phyloP scores from a whole-genome alignment of 2,797 vertebrate genomes.

The Coilia nasus region DNA sequence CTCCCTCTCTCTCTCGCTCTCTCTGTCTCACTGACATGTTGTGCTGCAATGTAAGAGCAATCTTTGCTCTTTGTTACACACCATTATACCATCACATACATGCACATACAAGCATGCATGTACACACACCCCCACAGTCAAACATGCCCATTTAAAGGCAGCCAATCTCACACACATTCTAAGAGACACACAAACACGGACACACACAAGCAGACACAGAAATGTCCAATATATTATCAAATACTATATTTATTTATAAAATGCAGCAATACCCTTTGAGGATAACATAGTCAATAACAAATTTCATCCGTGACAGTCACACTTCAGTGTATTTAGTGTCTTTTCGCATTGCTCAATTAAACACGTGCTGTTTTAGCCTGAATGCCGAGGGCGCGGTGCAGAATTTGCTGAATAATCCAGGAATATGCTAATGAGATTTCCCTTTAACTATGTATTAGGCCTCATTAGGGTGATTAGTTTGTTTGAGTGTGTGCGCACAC shows the following conservation, averaged over 20 bases:
- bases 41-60: too few species aligned
- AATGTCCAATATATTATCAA: background rate
- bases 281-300: background rate
- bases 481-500: background rate
- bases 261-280: background rate
- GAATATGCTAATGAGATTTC: background rate
- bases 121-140: background rate
- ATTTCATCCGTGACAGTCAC: background rate
- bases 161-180: background rate
- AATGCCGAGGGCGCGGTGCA: background rate
- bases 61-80: background rate
- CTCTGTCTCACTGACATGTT: too few species aligned
- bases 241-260: background rate
- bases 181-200: too few species aligned
- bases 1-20: too few species aligned
- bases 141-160: too few species aligned
- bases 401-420: background rate
- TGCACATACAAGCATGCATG: background rate
- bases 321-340: background rate
- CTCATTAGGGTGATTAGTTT: constrained; percentile 12
- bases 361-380: background rate
- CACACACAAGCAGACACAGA: background rate
- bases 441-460: background rate
- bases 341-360: background rate
- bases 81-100: background rate